Conservation (phyloP, 2,797 vertebrate genomes). For the Pseudocheirus occidentalis region DNA sequence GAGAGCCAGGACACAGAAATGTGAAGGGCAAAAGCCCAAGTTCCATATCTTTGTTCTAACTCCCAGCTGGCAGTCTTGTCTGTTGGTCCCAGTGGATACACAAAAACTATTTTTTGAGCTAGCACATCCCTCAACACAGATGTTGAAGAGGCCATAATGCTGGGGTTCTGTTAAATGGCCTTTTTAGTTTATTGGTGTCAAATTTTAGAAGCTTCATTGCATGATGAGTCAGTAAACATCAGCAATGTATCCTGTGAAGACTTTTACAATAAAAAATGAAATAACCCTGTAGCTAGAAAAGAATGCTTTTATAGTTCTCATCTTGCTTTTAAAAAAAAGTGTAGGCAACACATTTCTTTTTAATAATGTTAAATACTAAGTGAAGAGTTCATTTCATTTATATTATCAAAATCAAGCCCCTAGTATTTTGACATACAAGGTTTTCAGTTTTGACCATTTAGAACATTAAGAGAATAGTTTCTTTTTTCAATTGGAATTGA, state of each 20-base stretch:
- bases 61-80: constrained; percentile 74
- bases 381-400: constrained; percentile 42
- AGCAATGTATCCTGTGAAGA: constrained; percentile 39
- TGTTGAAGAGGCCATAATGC: constrained; percentile 64
- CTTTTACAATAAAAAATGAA: constrained; percentile 41
- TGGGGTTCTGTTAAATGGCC: constrained; percentile 69
- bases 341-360: constrained; percentile 14
- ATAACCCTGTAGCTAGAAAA: constrained; percentile 39
- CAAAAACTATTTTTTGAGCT: constrained; percentile 68
- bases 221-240: constrained; percentile 59
- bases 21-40: constrained; percentile 5
- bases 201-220: constrained; percentile 62
- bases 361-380: constrained; percentile 35
- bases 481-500: not conserved
- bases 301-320: constrained; percentile 7
- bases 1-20: not conserved
- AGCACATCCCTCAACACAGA: constrained; percentile 71
- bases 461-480: not conserved
- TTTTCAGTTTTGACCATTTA: not conserved
- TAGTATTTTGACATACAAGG: not conserved
- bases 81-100: constrained; percentile 39
- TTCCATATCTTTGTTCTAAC: constrained; percentile 65
- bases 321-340: constrained; percentile 1
- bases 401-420: not conserved
- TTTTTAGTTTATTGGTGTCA: constrained; percentile 62